Evolutionary conservation across 2,888 invertebrate genomes (phyloP).

Genomic region (Tromatobia lineatoria): DNA sequence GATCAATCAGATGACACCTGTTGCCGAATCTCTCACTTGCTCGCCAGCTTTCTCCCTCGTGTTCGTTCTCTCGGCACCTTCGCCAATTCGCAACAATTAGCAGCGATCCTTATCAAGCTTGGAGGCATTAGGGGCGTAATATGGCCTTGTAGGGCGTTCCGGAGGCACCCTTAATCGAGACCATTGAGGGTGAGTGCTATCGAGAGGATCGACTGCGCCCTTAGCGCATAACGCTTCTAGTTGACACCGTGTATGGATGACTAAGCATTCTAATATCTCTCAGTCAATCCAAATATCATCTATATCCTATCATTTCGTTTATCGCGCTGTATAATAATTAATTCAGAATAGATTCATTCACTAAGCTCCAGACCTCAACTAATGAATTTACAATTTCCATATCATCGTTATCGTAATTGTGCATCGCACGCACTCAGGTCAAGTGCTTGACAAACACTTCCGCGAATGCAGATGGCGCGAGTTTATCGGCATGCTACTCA

Average conservation of each 20-base stretch:
- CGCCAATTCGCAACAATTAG: slow-evolving; percentile 84
- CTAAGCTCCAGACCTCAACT: background rate
- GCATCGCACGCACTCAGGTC: slow-evolving; percentile 5
- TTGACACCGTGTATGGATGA: slow-evolving; percentile 39
- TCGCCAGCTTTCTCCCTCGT: slow-evolving; percentile 72
- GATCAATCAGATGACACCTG: slow-evolving; percentile 86
- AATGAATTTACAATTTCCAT: slow-evolving; percentile 28
- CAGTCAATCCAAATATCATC: slow-evolving; percentile 15
- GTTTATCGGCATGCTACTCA: slow-evolving; percentile 22
- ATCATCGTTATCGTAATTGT: slow-evolving; percentile 36
- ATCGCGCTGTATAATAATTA: background rate
- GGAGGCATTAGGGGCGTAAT: slow-evolving; percentile 34
- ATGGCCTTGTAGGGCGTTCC: slow-evolving; percentile 40
- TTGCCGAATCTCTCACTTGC: slow-evolving; percentile 76
- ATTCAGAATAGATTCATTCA: slow-evolving; percentile 22
- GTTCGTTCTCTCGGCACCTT: slow-evolving; percentile 82
- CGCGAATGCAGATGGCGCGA: slow-evolving; percentile 47
- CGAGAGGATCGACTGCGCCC: slow-evolving; percentile 53
- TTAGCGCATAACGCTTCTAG: slow-evolving; percentile 11
- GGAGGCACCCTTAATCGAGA: slow-evolving; percentile 47
- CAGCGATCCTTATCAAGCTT: slow-evolving; percentile 83
- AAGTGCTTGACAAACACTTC: slow-evolving; percentile 13
- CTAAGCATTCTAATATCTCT: slow-evolving; percentile 18
- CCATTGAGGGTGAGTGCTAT: slow-evolving; percentile 46
- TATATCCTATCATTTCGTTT: background rate